phyloP scores from a whole-genome alignment of 2,888 invertebrate genomes.

The Dryobotodes eremita region DNA sequence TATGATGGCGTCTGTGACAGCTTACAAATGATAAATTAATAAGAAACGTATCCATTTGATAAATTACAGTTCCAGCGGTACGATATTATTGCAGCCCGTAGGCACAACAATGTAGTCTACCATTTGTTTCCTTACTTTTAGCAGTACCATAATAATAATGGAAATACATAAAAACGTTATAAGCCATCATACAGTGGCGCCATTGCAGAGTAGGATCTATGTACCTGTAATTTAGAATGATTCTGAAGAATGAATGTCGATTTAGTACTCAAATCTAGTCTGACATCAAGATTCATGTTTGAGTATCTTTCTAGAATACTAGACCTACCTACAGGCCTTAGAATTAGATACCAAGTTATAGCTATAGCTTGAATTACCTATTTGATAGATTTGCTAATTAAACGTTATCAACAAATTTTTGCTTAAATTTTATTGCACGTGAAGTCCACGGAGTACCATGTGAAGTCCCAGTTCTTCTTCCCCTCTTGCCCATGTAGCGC shows the following conservation, averaged over 20 bases:
- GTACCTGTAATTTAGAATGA: neutral
- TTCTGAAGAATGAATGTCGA: neutral
- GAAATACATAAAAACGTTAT: neutral
- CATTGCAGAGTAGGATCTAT: neutral
- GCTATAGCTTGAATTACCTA: conserved; percentile 4
- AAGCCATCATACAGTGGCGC: conserved; percentile 4
- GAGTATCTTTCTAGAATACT: conserved; percentile 2
- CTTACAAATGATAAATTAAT: neutral
- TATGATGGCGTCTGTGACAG: neutral
- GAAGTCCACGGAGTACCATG: too few species aligned
- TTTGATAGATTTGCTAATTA: conserved; percentile 14
- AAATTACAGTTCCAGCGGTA: neutral
- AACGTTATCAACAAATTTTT: conserved; percentile 16
- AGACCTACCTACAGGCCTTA: conserved; percentile 7
- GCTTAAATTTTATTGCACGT: conserved; percentile 6
- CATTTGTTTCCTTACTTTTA: neutral
- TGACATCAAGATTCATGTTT: conserved; percentile 1
- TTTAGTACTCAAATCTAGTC: neutral
- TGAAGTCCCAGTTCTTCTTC: too few species aligned
- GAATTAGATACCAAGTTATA: conserved; percentile 6
- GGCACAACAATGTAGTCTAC: neutral
- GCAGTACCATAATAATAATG: neutral
- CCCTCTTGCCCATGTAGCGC: neutral
- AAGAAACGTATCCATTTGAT: neutral
- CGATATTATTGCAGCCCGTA: neutral